Base-by-base conservation (phyloP, 2,797 vertebrate species). In the Tinamus major region DNA sequence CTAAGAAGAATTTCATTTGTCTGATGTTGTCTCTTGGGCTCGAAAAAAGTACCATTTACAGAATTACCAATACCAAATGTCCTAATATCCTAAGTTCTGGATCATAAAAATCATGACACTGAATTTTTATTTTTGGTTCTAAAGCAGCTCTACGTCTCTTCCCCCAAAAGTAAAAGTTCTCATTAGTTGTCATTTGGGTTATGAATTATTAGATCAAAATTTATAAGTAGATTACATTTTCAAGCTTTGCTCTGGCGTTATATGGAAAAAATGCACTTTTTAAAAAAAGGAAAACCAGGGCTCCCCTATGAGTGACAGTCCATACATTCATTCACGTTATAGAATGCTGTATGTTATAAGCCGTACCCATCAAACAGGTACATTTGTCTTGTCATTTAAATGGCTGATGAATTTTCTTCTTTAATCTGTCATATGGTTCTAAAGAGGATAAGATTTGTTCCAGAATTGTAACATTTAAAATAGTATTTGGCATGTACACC, bases 81-180 rank as follows among this genome's bases (percentile, higher is more conserved):
- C 62, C 55, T 62, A 75, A 76, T 80, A 72, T 75, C 49, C 29
- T 80, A 62, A 19, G 5, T 75, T 94, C 65, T 90, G 62, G 49
- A 92, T 93, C 65, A 79, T 64, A 91, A 83, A 95, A 95, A 89
- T 92, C 85, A 89, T 83, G 69, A 92, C 81, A 87, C 2, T 67
- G 81, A 65, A 69, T 92, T 85, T 92, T 68, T 69, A 49, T 76
- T 72, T 93, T 69, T 87, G 39, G 92, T 93, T 96, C 71, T 92
- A 75, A 92, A 89, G 55, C 42, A 2, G 7, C 41, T 93, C 62
- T 72, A 19, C 92, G 93, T 96, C 87, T 95, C 89, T 92, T 94
- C 67, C 88, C 63, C 95, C 95, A 93, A 96, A 95, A 92, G 93
- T 94, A 95, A 87, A 89, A 92, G 18, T 77, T 55, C 87, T 95